Conservation (phyloP, 2,888 invertebrate genomes). For the Philopedon plagiatum region DNA sequence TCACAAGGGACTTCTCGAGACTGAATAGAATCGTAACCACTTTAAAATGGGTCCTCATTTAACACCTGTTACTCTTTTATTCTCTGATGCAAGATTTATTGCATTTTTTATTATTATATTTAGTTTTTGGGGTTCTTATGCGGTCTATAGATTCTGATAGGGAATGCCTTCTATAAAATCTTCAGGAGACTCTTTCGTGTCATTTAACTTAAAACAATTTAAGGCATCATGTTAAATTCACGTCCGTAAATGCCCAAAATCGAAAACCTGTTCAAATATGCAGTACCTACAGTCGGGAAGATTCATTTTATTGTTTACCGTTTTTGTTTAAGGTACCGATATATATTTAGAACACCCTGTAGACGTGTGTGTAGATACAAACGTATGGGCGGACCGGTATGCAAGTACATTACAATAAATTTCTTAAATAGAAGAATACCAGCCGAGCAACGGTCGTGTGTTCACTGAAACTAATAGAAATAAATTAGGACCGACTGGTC, state of each 20-base stretch:
- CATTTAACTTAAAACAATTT: no score
- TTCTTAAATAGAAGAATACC: slow-evolving; percentile 53
- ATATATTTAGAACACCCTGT: slow-evolving; percentile 1
- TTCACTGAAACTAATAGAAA: slow-evolving; percentile 51
- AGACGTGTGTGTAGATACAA: slow-evolving; percentile 29
- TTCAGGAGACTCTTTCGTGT: no score
- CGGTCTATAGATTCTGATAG: no score
- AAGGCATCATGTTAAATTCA: no score
- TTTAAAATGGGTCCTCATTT: slow-evolving; percentile 9
- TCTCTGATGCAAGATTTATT: slow-evolving; percentile 33
- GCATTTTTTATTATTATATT: slow-evolving; percentile 25
- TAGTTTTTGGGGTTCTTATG: slow-evolving; percentile 7
- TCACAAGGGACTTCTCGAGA: slow-evolving; percentile 26
- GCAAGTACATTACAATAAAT: slow-evolving; percentile 51
- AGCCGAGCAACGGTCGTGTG: slow-evolving; percentile 45
- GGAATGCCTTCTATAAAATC: no score
- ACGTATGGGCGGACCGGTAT: slow-evolving; percentile 51
- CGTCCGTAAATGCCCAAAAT: no score
- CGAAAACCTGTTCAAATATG: no score
- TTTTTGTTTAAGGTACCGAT: no score
- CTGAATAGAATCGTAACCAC: slow-evolving; percentile 1
- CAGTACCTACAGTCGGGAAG: no score
- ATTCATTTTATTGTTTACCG: no score
- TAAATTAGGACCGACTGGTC: slow-evolving; percentile 48
- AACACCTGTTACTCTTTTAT: slow-evolving; percentile 34